These are phyloP conservation scores for Atta cephalotes DNA, from an alignment of 1,140 invertebrate species.

Conservation along the genomic window DNA sequence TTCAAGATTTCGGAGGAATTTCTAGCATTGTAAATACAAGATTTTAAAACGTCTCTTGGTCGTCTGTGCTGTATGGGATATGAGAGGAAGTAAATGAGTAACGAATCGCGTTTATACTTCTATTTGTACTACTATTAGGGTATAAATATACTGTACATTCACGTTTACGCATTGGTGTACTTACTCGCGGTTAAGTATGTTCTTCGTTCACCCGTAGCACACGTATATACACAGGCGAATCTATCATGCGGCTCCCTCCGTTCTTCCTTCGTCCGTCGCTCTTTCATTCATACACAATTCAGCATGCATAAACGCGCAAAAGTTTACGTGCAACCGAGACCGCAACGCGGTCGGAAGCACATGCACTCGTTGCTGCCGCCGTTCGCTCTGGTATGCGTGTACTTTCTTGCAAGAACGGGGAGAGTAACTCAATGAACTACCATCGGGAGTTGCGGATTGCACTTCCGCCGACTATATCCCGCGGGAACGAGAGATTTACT, in stretches of 20 bases:
- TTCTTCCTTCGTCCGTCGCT: constrained; percentile 66
- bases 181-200: background rate
- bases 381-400: constrained; percentile 72
- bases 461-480: constrained; percentile 15
- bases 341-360: constrained; percentile 66
- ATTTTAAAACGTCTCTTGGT: too few relatives aligned
- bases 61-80: too few relatives aligned
- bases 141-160: background rate
- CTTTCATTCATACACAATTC: constrained; percentile 73
- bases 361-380: constrained; percentile 71
- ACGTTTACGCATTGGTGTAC: background rate
- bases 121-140: background rate
- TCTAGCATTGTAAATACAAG: too few relatives aligned
- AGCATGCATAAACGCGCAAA: constrained; percentile 46
- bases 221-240: constrained; percentile 61
- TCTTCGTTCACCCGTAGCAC: constrained; percentile 3
- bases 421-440: constrained; percentile 67
- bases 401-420: constrained; percentile 61
- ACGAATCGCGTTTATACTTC: background rate
- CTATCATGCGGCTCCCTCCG: constrained; percentile 76
- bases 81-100: background rate
- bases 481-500: constrained; percentile 44
- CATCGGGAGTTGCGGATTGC: constrained; percentile 45
- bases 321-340: constrained; percentile 59
- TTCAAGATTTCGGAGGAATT: too few relatives aligned